Base-by-base conservation (phyloP, 2,888 invertebrate genomes). In the Brachyptera risi region DNA sequence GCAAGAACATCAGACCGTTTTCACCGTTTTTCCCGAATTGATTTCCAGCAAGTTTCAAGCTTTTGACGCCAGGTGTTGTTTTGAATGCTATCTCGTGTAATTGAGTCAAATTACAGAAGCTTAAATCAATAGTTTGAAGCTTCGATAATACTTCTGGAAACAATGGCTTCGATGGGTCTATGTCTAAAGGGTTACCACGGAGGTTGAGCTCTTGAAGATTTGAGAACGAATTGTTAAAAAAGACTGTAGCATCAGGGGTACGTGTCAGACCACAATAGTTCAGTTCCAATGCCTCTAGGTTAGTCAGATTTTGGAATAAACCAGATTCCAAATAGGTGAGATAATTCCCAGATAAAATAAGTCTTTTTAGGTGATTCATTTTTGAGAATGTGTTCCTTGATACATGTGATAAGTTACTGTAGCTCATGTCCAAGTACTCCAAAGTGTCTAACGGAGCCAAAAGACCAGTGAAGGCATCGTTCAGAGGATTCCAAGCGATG, bases 361-460 rank as follows among this genome's bases (percentile, higher is more conserved):
- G 75, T 56, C 79, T 79, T 69, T 82, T 84, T 74, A 87, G 78
- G 9, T 83, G 81, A 1, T 83, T 83, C 85, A 87, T 87, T 69
- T 83, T 82, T 3, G 85, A 79, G 69, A 87, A 88, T 2, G 84
- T 82, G 27, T 83, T 79, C 37, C 83, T 84, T 0, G 83, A 82
- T 59, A 87, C 78, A 65, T 81, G 79, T 0, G 84, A 84, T 1
- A 87, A 75, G 70, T 85, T 83, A 72, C 86, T 86, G 70, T 85
- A 86, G 4, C 87, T 86, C 86, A 88, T 87, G 71, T 87, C 86
- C 2, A 87, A 74, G 68, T 84, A 85, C 71, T 85, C 83, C 31
- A 88, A 73, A 13, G 83, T 83, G 62, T 83, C 81, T 1, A 87
- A 72, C 0, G 87, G 87, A 1, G 83, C 83, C 17, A 87, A 72